phyloP scores from a whole-genome alignment of 2,113 vertebrate species.

The Cephalopholis sonnerati region DNA sequence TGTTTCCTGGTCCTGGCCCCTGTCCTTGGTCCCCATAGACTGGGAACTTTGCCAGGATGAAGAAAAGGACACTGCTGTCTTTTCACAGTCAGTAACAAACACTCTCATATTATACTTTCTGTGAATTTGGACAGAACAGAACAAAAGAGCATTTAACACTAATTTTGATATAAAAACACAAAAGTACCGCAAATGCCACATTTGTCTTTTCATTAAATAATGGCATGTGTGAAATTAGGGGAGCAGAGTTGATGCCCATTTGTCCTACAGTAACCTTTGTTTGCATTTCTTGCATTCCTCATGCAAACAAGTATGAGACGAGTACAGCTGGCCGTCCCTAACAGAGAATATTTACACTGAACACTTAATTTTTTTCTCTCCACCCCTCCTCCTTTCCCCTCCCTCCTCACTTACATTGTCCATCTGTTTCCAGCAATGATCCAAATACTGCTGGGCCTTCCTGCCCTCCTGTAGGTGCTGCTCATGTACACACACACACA shows the following conservation, averaged over 20 bases:
- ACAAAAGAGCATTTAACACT: background rate
- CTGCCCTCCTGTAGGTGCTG: constrained; percentile 98
- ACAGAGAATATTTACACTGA: constrained; percentile 55
- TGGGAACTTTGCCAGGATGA: constrained; percentile 31
- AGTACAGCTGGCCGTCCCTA: constrained; percentile 26
- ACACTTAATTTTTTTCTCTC: constrained; percentile 24
- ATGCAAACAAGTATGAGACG: constrained; percentile 17
- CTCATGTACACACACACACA: constrained; percentile 51
- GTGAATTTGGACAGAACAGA: background rate
- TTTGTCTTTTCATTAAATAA: background rate
- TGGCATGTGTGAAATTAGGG: background rate
- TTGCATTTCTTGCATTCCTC: constrained; percentile 48
- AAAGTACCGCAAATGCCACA: background rate
- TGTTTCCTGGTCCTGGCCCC: constrained; percentile 31
- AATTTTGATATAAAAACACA: background rate
- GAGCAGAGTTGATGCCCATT: background rate
- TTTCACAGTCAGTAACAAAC: constrained; percentile 13
- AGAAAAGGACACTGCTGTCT: constrained; percentile 25
- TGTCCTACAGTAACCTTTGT: constrained; percentile 44
- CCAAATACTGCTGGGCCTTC: constrained; percentile 96
- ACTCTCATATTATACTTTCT: background rate
- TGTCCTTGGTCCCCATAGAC: constrained; percentile 32
- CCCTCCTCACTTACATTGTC: constrained; percentile 92
- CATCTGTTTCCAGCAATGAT: constrained; percentile 99
- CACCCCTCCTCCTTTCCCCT: background rate